Base-by-base conservation (phyloP, 2,113 vertebrate species). In the Zingel zingel region DNA sequence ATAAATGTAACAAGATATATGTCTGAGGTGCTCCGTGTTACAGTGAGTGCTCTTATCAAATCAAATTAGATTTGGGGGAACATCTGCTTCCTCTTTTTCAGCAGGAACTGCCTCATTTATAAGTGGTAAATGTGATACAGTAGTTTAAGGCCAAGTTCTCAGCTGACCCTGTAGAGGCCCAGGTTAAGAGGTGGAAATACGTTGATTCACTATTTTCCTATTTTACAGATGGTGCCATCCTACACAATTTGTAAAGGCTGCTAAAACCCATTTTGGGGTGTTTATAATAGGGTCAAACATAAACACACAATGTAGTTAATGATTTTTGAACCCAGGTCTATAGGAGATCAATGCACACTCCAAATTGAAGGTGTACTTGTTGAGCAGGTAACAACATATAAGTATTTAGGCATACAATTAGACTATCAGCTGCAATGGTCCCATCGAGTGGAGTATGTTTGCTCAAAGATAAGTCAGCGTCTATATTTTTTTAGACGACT, bases 31-130 rank as follows among this genome's bases (percentile, higher is more conserved):
- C 86, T 62, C 80, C 39, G 6, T 78, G 80, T 53, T 89, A 89
- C 74, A 81, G 56, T 84, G 87, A 92, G 93, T 92, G 92, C 93
- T 90, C 85, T 90, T 86, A 90, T 87, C 78, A 88, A 80, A 87
- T 86, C 73, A 71, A 92, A 96, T 95, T 92, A 74, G 89, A 95
- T 95, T 93, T 89, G 82, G 77, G 81, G 85, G 87, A 93, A 91
- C 94, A 96, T 91, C 94, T 95, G 94, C 91, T 92, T 94, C 86
- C 85, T 83, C 53, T 73, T 73, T 33, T 56, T 51, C 69, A 78
- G 19, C 72, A 74, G 65, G 59, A 88, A 67, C 63, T 21, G 30
- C 6, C 19, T 82, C 71, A 71, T 82, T 68, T 70, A 2, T 47
- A 19, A 23, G 77, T n/a, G 51, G 39, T 86, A 87, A 90, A 85